phyloP scores from a whole-genome alignment of 2,113 vertebrate species.

The Mormyrus iriodes region DNA sequence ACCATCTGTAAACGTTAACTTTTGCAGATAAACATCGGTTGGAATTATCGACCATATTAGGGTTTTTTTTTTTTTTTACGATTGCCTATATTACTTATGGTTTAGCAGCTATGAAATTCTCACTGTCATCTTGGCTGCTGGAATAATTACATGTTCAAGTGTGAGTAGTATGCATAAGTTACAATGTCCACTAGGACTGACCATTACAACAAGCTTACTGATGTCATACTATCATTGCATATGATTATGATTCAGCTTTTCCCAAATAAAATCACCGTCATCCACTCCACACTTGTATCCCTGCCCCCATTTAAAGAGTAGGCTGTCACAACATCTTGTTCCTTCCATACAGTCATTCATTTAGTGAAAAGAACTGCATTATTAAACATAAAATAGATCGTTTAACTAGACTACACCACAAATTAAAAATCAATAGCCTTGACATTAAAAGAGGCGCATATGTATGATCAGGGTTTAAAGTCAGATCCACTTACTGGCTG shows the following conservation, averaged over 20 bases:
- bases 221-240: neutral
- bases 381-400: neutral
- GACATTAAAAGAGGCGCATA: neutral
- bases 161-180: neutral
- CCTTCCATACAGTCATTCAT: neutral
- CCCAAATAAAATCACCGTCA: neutral
- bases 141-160: neutral
- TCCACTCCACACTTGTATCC: neutral
- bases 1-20: neutral
- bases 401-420: neutral
- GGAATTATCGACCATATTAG: neutral
- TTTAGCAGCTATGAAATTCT: neutral
- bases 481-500: constrained; percentile 66
- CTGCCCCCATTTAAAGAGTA: neutral
- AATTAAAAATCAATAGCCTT: neutral
- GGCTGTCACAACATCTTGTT: neutral
- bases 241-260: neutral
- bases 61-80: too few species aligned
- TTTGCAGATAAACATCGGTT: neutral
- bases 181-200: neutral
- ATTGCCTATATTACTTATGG: too few species aligned
- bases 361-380: neutral
- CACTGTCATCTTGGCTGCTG: neutral
- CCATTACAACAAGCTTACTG: neutral
- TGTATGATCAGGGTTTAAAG: neutral